These are phyloP conservation scores for Mustela lutreola DNA, from an alignment of 2,113 vertebrate species.

Conservation along the genomic window DNA sequence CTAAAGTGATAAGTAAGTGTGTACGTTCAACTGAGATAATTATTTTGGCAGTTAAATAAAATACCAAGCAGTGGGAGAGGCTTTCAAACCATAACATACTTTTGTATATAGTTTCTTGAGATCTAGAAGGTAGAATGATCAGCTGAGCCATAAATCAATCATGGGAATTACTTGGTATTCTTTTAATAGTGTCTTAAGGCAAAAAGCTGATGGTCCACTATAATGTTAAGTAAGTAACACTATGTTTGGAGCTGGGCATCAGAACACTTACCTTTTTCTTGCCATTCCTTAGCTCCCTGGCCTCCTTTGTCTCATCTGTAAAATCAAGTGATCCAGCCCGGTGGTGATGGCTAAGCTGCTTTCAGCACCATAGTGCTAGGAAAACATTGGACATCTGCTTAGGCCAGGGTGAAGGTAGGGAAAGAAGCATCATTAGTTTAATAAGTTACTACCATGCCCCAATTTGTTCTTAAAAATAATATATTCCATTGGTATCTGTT, in stretches of 20 bases:
- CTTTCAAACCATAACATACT: neutral
- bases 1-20: neutral
- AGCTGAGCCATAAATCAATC: neutral
- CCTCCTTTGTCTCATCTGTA: neutral
- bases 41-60: neutral
- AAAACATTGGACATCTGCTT: conserved; percentile 5
- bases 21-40: neutral
- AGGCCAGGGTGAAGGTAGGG: neutral
- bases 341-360: neutral
- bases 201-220: neutral
- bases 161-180: neutral
- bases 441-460: neutral
- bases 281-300: neutral
- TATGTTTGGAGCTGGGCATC: neutral
- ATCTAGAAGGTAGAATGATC: neutral
- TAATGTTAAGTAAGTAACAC: neutral
- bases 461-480: neutral
- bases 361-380: neutral
- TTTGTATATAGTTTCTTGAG: neutral
- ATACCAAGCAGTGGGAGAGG: neutral
- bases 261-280: neutral
- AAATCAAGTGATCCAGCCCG: neutral
- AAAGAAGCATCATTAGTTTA: neutral
- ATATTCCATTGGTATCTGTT: neutral
- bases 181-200: neutral